phyloP scores from a whole-genome alignment of 1,140 invertebrate species.

The Elysia chlorotica region DNA sequence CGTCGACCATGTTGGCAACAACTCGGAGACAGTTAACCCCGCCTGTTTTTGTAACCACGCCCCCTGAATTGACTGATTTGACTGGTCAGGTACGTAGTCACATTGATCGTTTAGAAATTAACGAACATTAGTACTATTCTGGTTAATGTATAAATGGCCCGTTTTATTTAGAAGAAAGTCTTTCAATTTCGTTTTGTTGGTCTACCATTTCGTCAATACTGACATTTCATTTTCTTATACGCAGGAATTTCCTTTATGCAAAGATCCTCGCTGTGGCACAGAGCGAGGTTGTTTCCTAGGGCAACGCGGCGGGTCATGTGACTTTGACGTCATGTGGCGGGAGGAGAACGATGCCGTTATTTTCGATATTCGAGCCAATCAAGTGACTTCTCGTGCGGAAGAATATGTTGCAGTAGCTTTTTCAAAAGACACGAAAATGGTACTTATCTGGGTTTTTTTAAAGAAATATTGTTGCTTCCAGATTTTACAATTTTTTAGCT shows the following conservation, averaged over 20 bases:
- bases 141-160: too few species aligned
- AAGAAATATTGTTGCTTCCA: too few species aligned
- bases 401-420: conserved; percentile 28
- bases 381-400: neutral
- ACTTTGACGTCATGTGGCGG: conserved; percentile 21
- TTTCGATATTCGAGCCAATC: conserved; percentile 22
- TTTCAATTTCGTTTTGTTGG: too few species aligned
- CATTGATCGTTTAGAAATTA: too few species aligned
- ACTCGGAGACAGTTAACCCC: neutral
- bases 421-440: conserved; percentile 28
- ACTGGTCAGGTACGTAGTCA: too few species aligned
- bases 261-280: conserved; percentile 14
- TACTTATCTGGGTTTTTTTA: too few species aligned
- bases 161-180: too few species aligned
- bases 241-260: too few species aligned
- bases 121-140: too few species aligned
- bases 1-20: neutral
- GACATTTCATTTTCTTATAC: too few species aligned
- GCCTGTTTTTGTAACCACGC: neutral
- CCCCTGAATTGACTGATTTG: neutral
- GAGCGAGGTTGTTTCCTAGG: conserved; percentile 24
- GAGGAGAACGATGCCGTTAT: conserved; percentile 17
- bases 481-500: too few species aligned
- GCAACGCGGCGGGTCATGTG: conserved; percentile 12
- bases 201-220: too few species aligned